Conservation (phyloP, 2,113 vertebrate genomes). For the Rissa tridactyla region DNA sequence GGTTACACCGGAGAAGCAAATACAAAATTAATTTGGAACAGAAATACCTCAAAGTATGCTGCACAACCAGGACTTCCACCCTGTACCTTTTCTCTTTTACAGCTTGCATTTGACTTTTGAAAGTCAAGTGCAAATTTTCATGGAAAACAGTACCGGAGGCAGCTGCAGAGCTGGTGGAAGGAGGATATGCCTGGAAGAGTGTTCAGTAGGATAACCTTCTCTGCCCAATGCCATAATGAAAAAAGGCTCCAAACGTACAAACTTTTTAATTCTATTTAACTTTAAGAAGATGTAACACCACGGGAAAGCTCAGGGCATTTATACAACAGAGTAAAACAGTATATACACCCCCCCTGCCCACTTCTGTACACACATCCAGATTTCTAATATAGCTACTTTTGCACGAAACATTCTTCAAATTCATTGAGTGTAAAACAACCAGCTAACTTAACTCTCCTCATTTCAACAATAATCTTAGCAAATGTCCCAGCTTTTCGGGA, state of each 20-base stretch:
- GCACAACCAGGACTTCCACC: background rate
- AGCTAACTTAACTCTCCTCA: background rate
- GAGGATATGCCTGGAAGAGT: background rate
- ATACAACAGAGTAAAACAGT: background rate
- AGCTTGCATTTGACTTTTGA: background rate
- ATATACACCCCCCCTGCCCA: background rate
- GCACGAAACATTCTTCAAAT: background rate
- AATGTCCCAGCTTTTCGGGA: background rate
- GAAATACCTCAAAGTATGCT: background rate
- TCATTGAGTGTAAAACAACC: background rate
- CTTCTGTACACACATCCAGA: background rate
- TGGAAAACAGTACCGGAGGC: background rate
- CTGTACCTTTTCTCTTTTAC: background rate
- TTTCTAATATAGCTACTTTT: background rate
- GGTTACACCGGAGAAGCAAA: background rate
- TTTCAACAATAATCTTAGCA: background rate
- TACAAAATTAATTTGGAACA: background rate
- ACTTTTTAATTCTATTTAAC: background rate
- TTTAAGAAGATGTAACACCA: background rate
- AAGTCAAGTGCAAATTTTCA: background rate
- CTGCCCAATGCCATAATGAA: background rate
- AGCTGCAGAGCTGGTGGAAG: background rate
- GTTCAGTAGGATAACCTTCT: background rate
- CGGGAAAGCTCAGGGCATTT: background rate
- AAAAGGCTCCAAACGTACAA: background rate